These are phyloP conservation scores for Noctua janthina DNA, from an alignment of 2,888 invertebrate species.

Conservation along the genomic window DNA sequence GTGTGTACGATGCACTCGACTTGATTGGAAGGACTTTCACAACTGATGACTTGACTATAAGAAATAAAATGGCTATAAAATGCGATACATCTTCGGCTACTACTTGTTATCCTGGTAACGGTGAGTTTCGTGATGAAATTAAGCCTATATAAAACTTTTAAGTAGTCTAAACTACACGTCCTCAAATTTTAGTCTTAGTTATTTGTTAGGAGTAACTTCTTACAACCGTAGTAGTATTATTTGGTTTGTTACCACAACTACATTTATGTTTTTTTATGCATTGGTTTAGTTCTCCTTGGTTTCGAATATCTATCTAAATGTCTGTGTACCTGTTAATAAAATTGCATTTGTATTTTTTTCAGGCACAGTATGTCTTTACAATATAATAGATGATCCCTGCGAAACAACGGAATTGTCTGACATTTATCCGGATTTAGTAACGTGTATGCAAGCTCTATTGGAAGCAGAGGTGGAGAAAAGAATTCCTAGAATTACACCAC, in stretches of 20 bases:
- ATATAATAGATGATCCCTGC: constrained; percentile 83
- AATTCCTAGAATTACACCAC: constrained; percentile 74
- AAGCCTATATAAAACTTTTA: background rate
- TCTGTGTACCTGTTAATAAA: background rate
- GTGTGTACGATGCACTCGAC: constrained; percentile 72
- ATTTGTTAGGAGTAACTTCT: background rate
- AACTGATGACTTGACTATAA: constrained; percentile 64
- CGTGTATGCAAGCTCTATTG: constrained; percentile 69
- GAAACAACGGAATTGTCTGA: constrained; percentile 78
- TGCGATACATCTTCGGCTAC: constrained; percentile 65
- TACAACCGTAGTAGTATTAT: background rate
- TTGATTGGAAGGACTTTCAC: constrained; percentile 71
- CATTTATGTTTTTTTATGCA: background rate
- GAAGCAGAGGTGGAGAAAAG: constrained; percentile 72
- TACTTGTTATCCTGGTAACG: constrained; percentile 77
- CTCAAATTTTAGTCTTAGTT: background rate
- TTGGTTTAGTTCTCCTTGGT: background rate
- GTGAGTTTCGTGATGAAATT: constrained; percentile 67
- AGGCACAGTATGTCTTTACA: constrained; percentile 80
- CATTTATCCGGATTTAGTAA: constrained; percentile 73
- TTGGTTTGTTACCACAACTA: background rate
- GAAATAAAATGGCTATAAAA: constrained; percentile 73
- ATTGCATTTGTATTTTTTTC: constrained; percentile 61
- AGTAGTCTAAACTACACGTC: background rate
- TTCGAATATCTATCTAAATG: background rate